Base-by-base conservation (phyloP, 2,113 vertebrate genomes). In the Sinocyclocheilus anophthalmus region DNA sequence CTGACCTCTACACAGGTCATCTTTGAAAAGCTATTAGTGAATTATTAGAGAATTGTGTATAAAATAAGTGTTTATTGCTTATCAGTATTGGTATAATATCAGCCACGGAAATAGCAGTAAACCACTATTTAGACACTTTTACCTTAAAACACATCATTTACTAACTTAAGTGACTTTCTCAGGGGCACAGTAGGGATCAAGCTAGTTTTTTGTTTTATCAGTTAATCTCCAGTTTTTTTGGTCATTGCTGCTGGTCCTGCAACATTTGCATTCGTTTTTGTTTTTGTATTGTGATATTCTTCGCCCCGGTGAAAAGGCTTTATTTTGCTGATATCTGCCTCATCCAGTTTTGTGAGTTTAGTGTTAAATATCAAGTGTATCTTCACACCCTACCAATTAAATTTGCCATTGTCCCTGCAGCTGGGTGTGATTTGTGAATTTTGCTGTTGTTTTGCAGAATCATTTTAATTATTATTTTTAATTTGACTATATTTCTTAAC, bases 271-370 rank as follows among this genome's bases (percentile, higher is more conserved):
- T 42, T 81, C 5, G 13, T 81, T 65, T 45, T 80, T 26, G n/a
- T 81, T 65, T 45, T 81, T 65, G 57, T 65, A 16, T 81, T 59
- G 57, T 81, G 55, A 79, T 79, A 59, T 59, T 59, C n/a, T 48
- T 30, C 4, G 14, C 14, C 2, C n/a, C 8, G 12, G 59, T 81
- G 79, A 67, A 65, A 81, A 48, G 59, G 39, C 39, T 48, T 81
- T 65, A 65, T 81, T 81, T 48, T 18, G 37, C n/a, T 48, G 59
- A 30, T 16, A 26, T 81, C 59, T 20, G 59, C 37, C 79, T 81
- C 37, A 81, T 81, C 79, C 37, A 65, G 79, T 81, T 81, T 67
- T 81, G 79, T 67, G 39, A 81, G 78, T 65, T 65, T 30, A 65
- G 59, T 65, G 59, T 65, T 48, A 81, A 81, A 26, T 48, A 65